A percentile compares a stretch with the other conserved stretches of the same genome.
Conservation (phyloP, 2,797 vertebrate species). For the Sebastes dallii region DNA sequence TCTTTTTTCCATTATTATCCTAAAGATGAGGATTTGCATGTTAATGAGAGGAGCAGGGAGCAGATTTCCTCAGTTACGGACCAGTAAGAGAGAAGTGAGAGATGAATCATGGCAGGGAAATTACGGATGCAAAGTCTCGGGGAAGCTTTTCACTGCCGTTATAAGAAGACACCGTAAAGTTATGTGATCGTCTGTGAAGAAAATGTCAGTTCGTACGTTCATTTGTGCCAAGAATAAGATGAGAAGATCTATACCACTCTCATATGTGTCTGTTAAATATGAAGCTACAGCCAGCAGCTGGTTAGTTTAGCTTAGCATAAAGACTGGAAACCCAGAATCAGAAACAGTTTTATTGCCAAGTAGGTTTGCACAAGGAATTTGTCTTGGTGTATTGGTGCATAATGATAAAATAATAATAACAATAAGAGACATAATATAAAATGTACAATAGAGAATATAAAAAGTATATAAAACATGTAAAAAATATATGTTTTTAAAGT, state of each 20-base stretch:
- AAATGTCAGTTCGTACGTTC: neutral
- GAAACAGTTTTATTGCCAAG: neutral
- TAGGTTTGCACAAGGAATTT: neutral
- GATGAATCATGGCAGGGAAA: conserved; percentile 14
- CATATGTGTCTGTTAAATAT: neutral
- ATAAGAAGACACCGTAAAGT: neutral
- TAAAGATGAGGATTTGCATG: conserved; percentile 85
- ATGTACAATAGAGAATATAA: neutral
- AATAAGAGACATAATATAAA: neutral
- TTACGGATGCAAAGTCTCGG: conserved; percentile 12
- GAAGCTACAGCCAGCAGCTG: neutral
- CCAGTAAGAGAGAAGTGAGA: conserved; percentile 16
- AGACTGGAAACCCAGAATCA: neutral
- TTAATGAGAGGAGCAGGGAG: conserved; percentile 62
- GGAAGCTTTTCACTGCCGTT: neutral
- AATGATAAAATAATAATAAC: too few species aligned
- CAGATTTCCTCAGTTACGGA: conserved; percentile 35
- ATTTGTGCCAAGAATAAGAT: neutral
- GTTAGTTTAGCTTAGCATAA: neutral
- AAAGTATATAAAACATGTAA: neutral
- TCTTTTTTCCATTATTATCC: conserved; percentile 3
- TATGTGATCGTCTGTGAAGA: conserved; percentile 6
- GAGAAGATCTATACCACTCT: conserved; percentile 6
- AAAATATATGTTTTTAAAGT: neutral
- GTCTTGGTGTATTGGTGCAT: neutral